These are phyloP conservation scores for Orchestia grillus DNA, from an alignment of 1,140 invertebrate species.

Conservation along the genomic window DNA sequence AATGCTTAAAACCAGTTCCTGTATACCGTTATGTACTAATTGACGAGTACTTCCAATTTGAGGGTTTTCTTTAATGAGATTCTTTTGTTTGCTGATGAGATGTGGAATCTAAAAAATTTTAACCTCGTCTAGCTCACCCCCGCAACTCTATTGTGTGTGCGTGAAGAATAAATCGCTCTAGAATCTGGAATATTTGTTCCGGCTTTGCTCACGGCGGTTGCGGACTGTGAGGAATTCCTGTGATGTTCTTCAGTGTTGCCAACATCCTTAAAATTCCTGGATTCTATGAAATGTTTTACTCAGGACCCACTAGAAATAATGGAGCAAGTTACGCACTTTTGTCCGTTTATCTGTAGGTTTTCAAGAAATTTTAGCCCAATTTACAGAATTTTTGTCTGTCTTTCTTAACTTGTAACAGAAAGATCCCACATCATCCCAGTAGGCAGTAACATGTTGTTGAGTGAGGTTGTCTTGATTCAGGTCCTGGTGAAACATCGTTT, in stretches of 20 bases:
- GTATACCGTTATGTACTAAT: background rate
- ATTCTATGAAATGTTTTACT: background rate
- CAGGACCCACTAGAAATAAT: background rate
- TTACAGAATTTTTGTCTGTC: background rate
- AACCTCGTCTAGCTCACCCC: background rate
- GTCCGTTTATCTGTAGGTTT: background rate
- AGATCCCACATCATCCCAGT: background rate
- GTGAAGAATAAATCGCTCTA: background rate
- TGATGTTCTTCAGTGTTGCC: background rate
- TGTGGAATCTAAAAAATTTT: background rate
- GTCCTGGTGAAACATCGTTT: background rate
- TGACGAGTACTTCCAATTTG: background rate
- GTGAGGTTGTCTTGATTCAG: background rate
- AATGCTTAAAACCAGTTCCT: background rate
- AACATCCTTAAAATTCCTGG: background rate
- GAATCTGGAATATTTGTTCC: conserved; percentile 48
- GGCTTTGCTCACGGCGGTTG: conserved; percentile 51
- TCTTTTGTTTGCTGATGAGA: background rate
- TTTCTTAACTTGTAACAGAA: background rate
- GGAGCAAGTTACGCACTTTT: background rate
- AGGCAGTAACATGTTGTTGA: background rate
- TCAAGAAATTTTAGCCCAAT: background rate
- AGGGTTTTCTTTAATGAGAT: background rate
- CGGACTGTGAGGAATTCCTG: conserved; percentile 31
- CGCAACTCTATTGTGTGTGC: background rate